phyloP scores from a whole-genome alignment of 2,888 invertebrate species.

The Rotaria sp. region DNA sequence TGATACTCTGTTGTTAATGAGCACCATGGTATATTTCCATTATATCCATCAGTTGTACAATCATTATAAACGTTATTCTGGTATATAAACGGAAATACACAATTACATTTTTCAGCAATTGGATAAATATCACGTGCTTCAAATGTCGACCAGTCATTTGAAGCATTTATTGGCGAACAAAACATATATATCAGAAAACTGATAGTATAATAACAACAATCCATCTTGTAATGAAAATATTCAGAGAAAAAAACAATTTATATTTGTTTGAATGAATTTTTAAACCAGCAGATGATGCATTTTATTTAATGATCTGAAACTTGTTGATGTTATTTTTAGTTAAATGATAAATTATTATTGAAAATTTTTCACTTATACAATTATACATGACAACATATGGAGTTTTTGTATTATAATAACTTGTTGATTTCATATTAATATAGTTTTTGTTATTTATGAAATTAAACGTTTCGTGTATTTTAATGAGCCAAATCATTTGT shows the following conservation, averaged over 20 bases:
- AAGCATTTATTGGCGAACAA: not conserved
- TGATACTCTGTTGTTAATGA: not conserved
- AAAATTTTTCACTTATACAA: not conserved
- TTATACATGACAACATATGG: not conserved
- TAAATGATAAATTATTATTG: not conserved
- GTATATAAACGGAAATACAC: slow-evolving; percentile 35
- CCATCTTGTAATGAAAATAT: not conserved
- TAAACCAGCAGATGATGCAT: not conserved
- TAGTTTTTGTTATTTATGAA: not conserved
- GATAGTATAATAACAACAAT: not conserved
- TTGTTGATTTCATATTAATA: not conserved
- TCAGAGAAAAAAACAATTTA: not conserved
- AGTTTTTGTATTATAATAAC: not conserved
- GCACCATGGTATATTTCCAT: slow-evolving; percentile 31
- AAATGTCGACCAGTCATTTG: not conserved
- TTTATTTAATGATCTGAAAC: not conserved
- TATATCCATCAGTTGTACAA: slow-evolving; percentile 11
- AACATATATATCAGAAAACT: not conserved
- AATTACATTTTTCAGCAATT: not conserved
- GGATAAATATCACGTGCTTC: not conserved
- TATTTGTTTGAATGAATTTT: not conserved
- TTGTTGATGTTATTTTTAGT: not conserved
- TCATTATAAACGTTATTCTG: not conserved
- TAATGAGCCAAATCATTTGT: too few species aligned
- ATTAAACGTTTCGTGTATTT: not conserved